A percentile compares a stretch with the other conserved stretches of the same genome.
Conservation (phyloP, 2,113 vertebrate species). For the Bos indicus region DNA sequence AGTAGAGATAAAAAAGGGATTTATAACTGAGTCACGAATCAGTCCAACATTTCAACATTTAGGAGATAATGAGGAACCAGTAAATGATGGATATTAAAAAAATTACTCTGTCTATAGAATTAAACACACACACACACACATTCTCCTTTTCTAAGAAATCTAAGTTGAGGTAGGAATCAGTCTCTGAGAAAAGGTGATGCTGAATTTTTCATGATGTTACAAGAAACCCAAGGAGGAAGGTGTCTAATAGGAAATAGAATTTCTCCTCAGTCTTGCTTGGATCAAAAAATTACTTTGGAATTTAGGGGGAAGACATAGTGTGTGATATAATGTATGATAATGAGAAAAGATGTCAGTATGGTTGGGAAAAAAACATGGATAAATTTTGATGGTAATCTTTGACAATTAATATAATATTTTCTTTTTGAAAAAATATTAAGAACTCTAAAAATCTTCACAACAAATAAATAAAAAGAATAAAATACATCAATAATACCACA, state of each 20-base stretch:
- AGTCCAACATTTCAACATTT: background rate
- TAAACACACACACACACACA: background rate
- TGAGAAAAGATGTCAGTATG: background rate
- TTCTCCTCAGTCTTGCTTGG: background rate
- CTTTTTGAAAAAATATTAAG: background rate
- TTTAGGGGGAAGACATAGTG: background rate
- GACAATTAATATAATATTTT: background rate
- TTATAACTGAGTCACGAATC: background rate
- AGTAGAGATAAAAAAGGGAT: background rate
- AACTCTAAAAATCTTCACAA: background rate
- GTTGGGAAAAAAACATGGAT: background rate
- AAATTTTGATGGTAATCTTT: background rate
- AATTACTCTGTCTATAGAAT: background rate
- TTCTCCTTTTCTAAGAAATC: background rate
- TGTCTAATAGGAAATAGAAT: background rate
- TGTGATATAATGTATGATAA: background rate
- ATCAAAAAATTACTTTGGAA: background rate
- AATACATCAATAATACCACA: background rate
- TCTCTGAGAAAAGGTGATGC: background rate
- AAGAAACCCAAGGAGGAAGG: background rate
- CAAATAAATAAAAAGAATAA: background rate
- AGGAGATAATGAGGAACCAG: background rate
- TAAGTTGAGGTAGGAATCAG: background rate
- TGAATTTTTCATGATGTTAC: background rate
- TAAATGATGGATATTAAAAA: background rate